phyloP scores from a whole-genome alignment of 2,888 invertebrate genomes.

The Drosophila suboccidentalis region DNA sequence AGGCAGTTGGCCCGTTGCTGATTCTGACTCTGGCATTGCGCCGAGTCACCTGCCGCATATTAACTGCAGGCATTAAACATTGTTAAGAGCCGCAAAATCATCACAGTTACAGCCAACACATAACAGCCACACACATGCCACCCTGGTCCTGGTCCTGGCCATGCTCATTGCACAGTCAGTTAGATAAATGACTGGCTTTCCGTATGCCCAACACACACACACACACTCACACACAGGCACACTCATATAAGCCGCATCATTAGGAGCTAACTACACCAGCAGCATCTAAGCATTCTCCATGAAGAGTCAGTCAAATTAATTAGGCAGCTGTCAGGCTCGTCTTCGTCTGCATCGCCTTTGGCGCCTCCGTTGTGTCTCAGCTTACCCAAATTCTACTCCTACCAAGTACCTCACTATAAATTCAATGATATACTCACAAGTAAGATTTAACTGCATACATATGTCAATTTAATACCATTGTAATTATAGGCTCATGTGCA shows the following conservation, averaged over 20 bases:
- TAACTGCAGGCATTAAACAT: constrained; percentile 77
- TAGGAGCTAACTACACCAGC: constrained; percentile 48
- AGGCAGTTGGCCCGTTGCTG: constrained; percentile 14
- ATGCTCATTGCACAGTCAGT: constrained; percentile 36
- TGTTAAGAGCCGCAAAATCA: constrained; percentile 62
- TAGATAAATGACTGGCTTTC: constrained; percentile 59
- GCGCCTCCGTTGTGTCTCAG: constrained; percentile 19
- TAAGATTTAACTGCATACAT: background rate
- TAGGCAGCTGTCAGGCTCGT: constrained; percentile 61
- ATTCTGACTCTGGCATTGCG: constrained; percentile 43
- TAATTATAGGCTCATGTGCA: constrained; percentile 20
- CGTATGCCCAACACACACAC: constrained; percentile 16
- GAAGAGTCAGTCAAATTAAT: constrained; percentile 75
- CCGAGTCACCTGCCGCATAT: constrained; percentile 76
- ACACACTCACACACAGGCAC: constrained; percentile 17
- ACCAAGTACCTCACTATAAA: constrained; percentile 9
- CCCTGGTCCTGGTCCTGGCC: background rate
- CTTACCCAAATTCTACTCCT: background rate
- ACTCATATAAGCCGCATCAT: constrained; percentile 55
- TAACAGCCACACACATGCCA: constrained; percentile 27
- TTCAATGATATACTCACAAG: constrained; percentile 16
- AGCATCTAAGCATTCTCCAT: constrained; percentile 43
- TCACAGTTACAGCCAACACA: constrained; percentile 53
- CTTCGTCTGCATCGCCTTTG: constrained; percentile 4
- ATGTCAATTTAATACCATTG: constrained; percentile 21